Evolutionary conservation across 2,888 invertebrate genomes (phyloP), one percentile per base, ranked within the genome.

Genomic region (Lepidocyrtoides sp.): DNA sequence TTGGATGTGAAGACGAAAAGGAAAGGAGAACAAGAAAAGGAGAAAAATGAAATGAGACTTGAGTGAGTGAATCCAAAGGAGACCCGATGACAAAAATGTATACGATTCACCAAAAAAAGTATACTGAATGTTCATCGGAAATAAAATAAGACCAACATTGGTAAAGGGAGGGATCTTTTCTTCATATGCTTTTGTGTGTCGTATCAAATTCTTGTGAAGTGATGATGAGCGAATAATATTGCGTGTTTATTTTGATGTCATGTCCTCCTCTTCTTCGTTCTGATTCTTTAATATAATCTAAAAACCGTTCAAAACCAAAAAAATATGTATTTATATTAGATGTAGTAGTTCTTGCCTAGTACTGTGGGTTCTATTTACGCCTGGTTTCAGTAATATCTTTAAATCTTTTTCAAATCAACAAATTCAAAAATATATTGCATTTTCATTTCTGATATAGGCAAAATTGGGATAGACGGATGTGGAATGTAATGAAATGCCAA

Each of bases 221-320:
- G 26, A 77, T 48, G 77, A 75, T 77, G 63, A 57, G 57, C 60
- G 75, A 51, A 36, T 85, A 69, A 48, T 82, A 84, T 84, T 72
- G 54, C 54, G 54, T 72, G 20, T 66, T 84, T 84, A 84, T 72
- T 69, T 14, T 85, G 26, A 32, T 41, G 69, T 51, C 48, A 48
- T n/a, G 51, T 51, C 54, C 54, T 79, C 79, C 26, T 63, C 44
- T 44, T 44, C 26, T 48, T 26, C 23, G 26, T 29, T 51, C 51
- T 51, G 8, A 26, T 48, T 48, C 29, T 48, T n/a, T n/a, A n/a
- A n/a, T n/a, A 36, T 36, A 36, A 36, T 36, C 7, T 36, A 36
- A n/a, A n/a, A 4, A 69, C 10, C 14, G 66, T 17, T 69, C n/a
- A 20, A 20, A 20, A 20, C 72, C 36, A 36, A 36, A 4, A 36